Evolutionary conservation across 2,888 invertebrate species (phyloP), one percentile per base, ranked within the genome.

Genomic region (Teleiodes luculella): DNA sequence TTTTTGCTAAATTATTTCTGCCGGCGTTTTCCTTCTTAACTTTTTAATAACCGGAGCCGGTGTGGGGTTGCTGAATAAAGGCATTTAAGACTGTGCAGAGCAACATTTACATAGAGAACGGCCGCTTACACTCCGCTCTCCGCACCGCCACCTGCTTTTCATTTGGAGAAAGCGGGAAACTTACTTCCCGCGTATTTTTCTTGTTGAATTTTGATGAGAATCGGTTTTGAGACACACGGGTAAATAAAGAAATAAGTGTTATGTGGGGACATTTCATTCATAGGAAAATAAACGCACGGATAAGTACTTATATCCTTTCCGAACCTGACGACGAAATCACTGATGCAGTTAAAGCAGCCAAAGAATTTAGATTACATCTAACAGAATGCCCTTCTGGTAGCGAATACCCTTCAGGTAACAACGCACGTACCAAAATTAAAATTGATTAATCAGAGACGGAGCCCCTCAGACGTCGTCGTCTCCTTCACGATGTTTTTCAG

Each of bases 191-290:
- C 51, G 60, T 59, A 54, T 61, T 63, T 67, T 66, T 66, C 48
- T 48, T 48, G 60, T 57, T 67, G 67, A 66, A 67, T 66, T 66
- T 58, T 67, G 63, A 68, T 68, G 64, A 66, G 64, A 53, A 39
- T 36, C 47, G 48, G 39, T 49, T 56, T 20, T 11, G n/a, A 51
- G n/a, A 63, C 62, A 53, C 55, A 65, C 53, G 20, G 60, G 0
- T 1, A n/a, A 1, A 0, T 2, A 3, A 53, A 6, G n/a, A n/a
- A n/a, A n/a, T n/a, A n/a, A 33, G 33, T 7, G 20, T 0, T 10
- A 41, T 4, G 6, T 3, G 24, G 6, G 3, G 24, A 24, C 3
- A 24, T 4, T 4, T 24, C 24, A 4, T 24, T 3, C 24, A 24
- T 24, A 24, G 24, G 24, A 24, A 4, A 24, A 24, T 4, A 24